phyloP scores from a whole-genome alignment of 1,140 invertebrate species.

The Druon quercuslanigerum region DNA sequence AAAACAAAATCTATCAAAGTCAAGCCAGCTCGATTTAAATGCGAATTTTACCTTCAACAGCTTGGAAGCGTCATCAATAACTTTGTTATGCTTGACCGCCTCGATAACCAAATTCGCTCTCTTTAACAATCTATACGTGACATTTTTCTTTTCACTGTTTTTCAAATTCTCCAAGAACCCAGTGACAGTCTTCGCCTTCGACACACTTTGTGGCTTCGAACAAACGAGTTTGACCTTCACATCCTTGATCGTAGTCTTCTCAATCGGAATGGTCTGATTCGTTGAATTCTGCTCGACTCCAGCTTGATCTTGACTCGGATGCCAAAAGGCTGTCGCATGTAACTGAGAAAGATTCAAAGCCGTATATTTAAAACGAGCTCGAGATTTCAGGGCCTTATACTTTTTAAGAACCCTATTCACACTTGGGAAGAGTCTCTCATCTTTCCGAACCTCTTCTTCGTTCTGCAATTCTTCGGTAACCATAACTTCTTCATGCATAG shows the following conservation, averaged over 20 bases:
- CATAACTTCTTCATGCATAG: constrained; percentile 42
- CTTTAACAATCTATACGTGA: constrained; percentile 75
- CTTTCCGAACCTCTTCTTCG: background rate
- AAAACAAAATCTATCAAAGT: background rate
- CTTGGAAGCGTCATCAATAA: constrained; percentile 77
- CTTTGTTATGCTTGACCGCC: constrained; percentile 76
- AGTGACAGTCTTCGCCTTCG: constrained; percentile 51
- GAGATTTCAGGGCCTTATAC: constrained; percentile 53
- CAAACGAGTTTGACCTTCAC: constrained; percentile 61
- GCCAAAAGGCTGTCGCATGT: constrained; percentile 6
- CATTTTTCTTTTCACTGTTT: constrained; percentile 57
- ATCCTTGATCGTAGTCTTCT: constrained; percentile 57
- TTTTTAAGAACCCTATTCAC: constrained; percentile 58
- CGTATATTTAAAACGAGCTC: constrained; percentile 50
- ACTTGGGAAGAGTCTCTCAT: constrained; percentile 40
- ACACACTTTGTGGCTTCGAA: constrained; percentile 53
- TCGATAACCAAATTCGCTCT: constrained; percentile 80
- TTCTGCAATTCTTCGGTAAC: constrained; percentile 27
- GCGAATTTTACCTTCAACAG: constrained; percentile 72
- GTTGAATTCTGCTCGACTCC: background rate
- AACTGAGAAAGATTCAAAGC: constrained; percentile 24
- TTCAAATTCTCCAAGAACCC: constrained; percentile 65
- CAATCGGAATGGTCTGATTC: background rate
- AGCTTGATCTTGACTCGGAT: background rate
- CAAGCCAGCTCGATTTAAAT: background rate